Evolutionary conservation across 2,888 invertebrate species (phyloP), one percentile per base, ranked within the genome.

Genomic region (Macrophya alboannulata): DNA sequence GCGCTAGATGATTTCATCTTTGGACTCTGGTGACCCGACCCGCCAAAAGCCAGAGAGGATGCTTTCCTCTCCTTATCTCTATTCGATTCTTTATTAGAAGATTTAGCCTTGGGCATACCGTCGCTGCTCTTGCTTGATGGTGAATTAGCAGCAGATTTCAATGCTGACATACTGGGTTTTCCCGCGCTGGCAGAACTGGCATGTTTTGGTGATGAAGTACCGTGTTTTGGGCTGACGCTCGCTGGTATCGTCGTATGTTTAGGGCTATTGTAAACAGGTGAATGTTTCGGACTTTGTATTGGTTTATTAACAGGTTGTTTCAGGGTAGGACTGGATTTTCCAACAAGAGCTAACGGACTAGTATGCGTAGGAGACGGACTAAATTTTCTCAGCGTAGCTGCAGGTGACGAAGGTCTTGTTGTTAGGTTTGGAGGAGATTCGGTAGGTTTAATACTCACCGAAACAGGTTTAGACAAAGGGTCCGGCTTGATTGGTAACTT

Each of bases 141-240:
- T 1, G 97, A 96, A 90, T 96, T 96, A 0, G 96, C 95, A 0
- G 97, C 97, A 59, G 97, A 98, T 92, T 98, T 98, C 37, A 98
- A 93, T 0, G 98, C 96, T 0, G 97, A 97, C 97, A 98, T 97
- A 90, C 98, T 98, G 0, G 98, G 98, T 91, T 98, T 98, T 0
- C 98, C 98, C 0, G 97, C 96, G 85, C 95, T 95, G 17, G 96
- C 95, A 0, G 96, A 95, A 40, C 94, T 94, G 0, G 96, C 95
- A 89, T 95, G 95, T 89, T 97, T 98, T 31, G 98, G 97, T 21
- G 97, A 97, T 17, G 96, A 96, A 25, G 96, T 96, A 81, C 96
- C 96, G 91, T 97, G 97, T 85, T 93, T 94, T 91, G 96, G 97
- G 94, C 97, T 97, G 89, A 97, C 97, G 93, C 96, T 97, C 85